Conservation (phyloP, 2,113 vertebrate genomes). For the Steatornis caripensis region DNA sequence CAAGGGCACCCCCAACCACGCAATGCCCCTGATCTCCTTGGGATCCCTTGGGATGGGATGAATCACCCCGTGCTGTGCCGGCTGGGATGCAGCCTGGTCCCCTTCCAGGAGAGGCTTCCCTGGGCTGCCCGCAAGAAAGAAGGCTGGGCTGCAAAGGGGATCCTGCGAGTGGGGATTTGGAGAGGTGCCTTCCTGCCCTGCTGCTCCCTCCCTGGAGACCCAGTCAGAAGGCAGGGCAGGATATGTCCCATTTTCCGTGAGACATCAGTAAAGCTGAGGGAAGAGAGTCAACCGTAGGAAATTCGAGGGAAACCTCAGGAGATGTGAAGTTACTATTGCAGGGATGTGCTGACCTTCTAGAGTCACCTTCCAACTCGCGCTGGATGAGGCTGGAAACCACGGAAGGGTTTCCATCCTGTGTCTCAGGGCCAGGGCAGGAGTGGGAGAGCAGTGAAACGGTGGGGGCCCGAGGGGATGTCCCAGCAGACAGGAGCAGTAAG, state of each 20-base stretch:
- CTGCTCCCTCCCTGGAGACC: background rate
- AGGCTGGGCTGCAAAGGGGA: background rate
- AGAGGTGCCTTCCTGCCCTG: background rate
- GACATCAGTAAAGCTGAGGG: background rate
- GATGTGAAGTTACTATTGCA: background rate
- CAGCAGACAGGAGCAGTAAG: background rate
- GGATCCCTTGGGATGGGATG: background rate
- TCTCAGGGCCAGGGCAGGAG: background rate
- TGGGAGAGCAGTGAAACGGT: background rate
- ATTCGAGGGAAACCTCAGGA: background rate
- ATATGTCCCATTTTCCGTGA: background rate
- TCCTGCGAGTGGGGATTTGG: background rate
- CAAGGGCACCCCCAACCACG: rapidly evolving
- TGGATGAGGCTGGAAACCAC: background rate
- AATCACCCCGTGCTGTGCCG: rapidly evolving
- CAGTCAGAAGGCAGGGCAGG: background rate
- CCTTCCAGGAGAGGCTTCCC: background rate
- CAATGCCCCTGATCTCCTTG: rapidly evolving
- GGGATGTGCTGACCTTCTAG: background rate
- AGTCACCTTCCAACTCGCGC: background rate
- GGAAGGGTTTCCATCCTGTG: background rate
- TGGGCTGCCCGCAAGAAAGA: background rate
- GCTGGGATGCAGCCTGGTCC: background rate
- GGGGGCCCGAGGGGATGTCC: too few species aligned
- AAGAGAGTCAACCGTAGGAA: background rate